Percentiles rank a stretch among this genome's conserved stretches.
Evolutionary conservation across 1,140 invertebrate species (phyloP).

Genomic region (Adoxophyes honmai): DNA sequence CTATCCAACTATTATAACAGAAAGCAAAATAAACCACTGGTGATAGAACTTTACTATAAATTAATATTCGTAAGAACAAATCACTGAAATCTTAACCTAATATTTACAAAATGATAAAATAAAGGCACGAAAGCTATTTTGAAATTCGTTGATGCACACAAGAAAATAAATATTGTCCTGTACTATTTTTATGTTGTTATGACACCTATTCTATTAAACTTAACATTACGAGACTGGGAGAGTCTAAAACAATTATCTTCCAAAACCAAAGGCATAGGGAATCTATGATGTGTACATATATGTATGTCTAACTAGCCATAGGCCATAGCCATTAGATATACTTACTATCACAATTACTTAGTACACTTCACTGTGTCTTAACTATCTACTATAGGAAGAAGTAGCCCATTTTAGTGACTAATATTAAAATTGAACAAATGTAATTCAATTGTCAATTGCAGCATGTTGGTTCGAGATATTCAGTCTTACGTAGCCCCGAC

Average conservation of each 20-base stretch:
- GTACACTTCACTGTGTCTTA: background rate
- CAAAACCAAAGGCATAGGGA: no score
- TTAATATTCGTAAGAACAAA: background rate
- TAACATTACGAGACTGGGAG: background rate
- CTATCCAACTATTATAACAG: no score
- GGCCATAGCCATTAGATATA: constrained; percentile 9
- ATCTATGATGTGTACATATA: background rate
- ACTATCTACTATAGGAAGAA: constrained; percentile 11
- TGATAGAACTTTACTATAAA: no score
- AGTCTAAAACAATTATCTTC: no score
- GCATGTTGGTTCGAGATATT: constrained; percentile 21
- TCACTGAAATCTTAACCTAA: background rate
- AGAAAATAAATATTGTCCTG: background rate
- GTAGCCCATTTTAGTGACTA: constrained; percentile 17
- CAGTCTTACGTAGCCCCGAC: constrained; percentile 26
- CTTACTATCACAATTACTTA: constrained; percentile 1
- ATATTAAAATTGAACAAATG: constrained; percentile 30
- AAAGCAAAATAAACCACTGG: no score
- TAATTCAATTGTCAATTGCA: constrained; percentile 17
- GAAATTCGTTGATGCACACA: constrained; percentile 7
- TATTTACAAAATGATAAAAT: constrained; percentile 5
- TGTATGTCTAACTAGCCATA: background rate
- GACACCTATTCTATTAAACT: background rate
- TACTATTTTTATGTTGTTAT: background rate
- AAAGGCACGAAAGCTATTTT: constrained; percentile 1